Evolutionary conservation across 2,113 vertebrate species (phyloP).

Genomic region (Hydropotes inermis): DNA sequence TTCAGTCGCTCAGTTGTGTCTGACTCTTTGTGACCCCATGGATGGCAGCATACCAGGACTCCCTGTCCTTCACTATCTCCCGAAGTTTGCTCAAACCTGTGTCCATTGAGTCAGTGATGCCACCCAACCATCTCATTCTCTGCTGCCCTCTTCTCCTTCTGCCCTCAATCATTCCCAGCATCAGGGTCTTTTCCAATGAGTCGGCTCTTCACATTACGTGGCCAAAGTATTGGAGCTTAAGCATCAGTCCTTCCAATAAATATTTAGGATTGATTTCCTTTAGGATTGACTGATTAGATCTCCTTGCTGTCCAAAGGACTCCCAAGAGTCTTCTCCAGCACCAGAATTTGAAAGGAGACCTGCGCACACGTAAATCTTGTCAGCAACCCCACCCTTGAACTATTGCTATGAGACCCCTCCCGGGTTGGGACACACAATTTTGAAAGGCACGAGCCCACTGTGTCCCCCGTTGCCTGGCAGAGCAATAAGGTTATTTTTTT

Average conservation of each 20-base stretch:
- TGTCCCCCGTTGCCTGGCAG: background rate
- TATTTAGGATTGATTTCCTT: background rate
- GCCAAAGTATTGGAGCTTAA: background rate
- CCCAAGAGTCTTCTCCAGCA: background rate
- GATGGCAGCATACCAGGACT: background rate
- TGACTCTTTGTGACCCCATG: background rate
- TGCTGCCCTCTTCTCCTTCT: background rate
- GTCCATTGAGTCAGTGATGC: background rate
- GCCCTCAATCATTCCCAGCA: background rate
- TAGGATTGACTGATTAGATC: background rate
- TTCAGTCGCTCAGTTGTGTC: rapidly evolving
- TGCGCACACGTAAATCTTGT: background rate
- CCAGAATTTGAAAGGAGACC: background rate
- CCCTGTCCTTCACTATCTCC: background rate
- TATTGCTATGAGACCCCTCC: background rate
- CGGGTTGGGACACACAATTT: background rate
- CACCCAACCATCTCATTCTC: background rate
- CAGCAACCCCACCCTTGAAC: background rate
- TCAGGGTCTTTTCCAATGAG: background rate
- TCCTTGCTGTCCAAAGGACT: background rate
- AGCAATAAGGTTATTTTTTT: background rate
- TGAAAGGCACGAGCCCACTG: background rate
- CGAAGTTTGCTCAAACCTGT: background rate
- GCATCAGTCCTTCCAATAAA: background rate
- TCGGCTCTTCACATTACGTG: background rate